A percentile compares a stretch with the other conserved stretches of the same genome.
Conservation (phyloP, 23 tunicate species). For the Trididemnum miniatum region DNA sequence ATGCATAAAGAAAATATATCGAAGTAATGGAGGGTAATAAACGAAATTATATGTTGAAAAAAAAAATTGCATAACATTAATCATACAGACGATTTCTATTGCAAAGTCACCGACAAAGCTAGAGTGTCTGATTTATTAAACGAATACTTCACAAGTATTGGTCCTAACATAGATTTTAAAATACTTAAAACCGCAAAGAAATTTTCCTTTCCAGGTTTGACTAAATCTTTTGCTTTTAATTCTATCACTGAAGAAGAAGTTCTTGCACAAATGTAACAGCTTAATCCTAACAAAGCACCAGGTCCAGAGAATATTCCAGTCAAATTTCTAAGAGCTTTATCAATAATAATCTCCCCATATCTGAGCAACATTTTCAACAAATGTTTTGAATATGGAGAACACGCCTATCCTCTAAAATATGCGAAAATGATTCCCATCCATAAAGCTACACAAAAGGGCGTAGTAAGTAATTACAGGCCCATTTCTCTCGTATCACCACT, state of each 20-base stretch:
- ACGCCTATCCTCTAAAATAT: not conserved
- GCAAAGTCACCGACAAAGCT: not conserved
- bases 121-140: not conserved
- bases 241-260: not conserved
- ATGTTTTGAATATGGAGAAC: not conserved
- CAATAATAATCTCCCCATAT: not conserved
- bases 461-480: slow-evolving; percentile 25
- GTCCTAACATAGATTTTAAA: not conserved
- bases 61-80: not conserved
- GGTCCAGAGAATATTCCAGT: not conserved
- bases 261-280: not conserved
- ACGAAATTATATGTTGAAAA: not conserved
- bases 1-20: not conserved
- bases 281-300: not conserved
- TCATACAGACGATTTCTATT: not conserved
- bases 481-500: slow-evolving; percentile 24
- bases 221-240: not conserved
- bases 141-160: not conserved
- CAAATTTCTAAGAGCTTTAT: not conserved
- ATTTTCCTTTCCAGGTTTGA: not conserved
- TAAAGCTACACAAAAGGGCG: slow-evolving; percentile 20
- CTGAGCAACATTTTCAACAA: not conserved
- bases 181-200: not conserved
- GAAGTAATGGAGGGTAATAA: not conserved
- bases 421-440: slow-evolving; percentile 2